Conservation (phyloP, 1,140 invertebrate species). For the Penaeus indicus region DNA sequence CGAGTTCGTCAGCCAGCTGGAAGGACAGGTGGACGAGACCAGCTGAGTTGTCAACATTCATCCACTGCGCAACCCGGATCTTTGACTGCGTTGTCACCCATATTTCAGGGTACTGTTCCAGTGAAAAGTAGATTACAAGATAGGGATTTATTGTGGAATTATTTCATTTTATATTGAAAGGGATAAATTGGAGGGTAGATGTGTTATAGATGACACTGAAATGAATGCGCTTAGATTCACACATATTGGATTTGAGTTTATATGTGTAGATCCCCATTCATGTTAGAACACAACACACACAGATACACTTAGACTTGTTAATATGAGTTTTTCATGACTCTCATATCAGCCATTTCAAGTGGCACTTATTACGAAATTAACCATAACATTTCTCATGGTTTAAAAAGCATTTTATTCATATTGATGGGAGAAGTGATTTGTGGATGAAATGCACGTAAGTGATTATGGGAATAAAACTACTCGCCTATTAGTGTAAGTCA, state of each 20-base stretch:
- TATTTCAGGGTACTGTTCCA: slow-evolving; percentile 8
- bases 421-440: not conserved
- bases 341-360: no score
- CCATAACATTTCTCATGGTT: not conserved
- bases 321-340: no score
- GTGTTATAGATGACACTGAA: no score
- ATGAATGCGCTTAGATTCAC: no score
- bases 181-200: not conserved
- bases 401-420: not conserved
- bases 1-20: slow-evolving; percentile 74
- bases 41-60: slow-evolving; percentile 72
- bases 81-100: slow-evolving; percentile 73
- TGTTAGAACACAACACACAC: no score
- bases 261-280: no score
- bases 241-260: no score
- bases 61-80: slow-evolving; percentile 76
- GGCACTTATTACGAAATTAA: not conserved
- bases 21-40: slow-evolving; percentile 75
- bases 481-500: not conserved
- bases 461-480: not conserved
- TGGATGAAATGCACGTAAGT: not conserved
- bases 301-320: no score
- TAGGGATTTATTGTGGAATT: not conserved
- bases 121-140: not conserved
- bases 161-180: not conserved